These are phyloP conservation scores for Parelbella ahira DNA, from an alignment of 2,888 invertebrate genomes.

Conservation along the genomic window DNA sequence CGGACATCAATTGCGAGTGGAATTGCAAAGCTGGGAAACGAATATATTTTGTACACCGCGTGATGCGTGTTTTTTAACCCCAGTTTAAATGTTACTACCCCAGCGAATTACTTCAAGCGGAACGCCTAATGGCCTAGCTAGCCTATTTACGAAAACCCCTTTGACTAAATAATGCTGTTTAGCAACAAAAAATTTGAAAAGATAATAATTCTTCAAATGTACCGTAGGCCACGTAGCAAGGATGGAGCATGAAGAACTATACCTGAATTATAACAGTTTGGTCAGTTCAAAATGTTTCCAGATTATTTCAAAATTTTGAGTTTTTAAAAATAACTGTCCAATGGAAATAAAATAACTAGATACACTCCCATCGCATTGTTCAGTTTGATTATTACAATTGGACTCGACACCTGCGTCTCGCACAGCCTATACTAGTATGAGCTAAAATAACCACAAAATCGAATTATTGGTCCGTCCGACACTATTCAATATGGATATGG, in stretches of 20 bases:
- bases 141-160: no score
- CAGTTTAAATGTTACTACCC: no score
- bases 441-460: constrained; percentile 74
- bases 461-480: constrained; percentile 64
- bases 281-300: constrained; percentile 19
- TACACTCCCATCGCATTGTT: constrained; percentile 42
- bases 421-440: constrained; percentile 53
- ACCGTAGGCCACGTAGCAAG: no score
- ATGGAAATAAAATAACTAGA: constrained; percentile 27
- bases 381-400: constrained; percentile 57
- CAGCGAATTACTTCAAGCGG: no score
- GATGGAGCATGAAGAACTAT: no score
- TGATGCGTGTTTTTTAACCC: no score
- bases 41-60: no score
- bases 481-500: constrained; percentile 57
- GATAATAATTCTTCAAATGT: no score
- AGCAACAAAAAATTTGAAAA: no score
- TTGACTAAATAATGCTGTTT: no score
- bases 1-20: constrained; percentile 26
- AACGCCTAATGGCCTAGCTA: no score
- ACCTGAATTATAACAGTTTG: no score
- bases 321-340: constrained; percentile 26
- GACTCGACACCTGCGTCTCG: constrained; percentile 57
- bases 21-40: constrained; percentile 23
- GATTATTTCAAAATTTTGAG: constrained; percentile 15